Base-by-base conservation (phyloP, 2,888 invertebrate genomes). In the Drosophila niveifrons region DNA sequence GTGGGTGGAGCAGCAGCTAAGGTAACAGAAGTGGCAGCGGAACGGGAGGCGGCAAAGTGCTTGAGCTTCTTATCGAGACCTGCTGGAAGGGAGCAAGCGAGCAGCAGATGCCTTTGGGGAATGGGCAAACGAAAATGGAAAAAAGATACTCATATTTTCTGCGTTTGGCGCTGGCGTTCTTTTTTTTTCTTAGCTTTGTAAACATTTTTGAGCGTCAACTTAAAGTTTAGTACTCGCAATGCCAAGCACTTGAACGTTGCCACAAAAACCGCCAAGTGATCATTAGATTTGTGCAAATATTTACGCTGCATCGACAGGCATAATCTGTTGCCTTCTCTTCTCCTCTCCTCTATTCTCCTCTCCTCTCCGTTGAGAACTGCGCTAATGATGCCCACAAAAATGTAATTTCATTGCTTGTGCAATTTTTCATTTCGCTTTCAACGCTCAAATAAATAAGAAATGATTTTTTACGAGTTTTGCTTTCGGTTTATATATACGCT, bases 391-490 rank as follows among this genome's bases (percentile, higher is more conserved):
- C 39, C 68, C 51, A 55, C 64, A 68, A 61, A 66, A 84, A 78
- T 76, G 87, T 83, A 88, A 88, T 86, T 89, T 78, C 76, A 74
- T 74, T 72, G 77, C 80, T 85, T 78, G 82, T 65, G 76, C 88
- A 88, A 88, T 88, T 82, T 88, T 85, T 83, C 82, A 85, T 88
- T 88, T 79, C 74, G 72, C 72, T 69, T 68, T 79, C 73, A 68
- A 53, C 69, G 73, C 66, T 67, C 84, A 80, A 83, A 83, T 88
- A 83, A 88, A 86, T 88, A 86, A 78, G 83, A 82, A 83, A 86
- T 86, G 70, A 80, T 78, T 80, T 80, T 86, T 85, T 85, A 70
- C 75, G 75, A 77, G 61, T 62, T 63, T 64, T 50, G 52, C 62
- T 64, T 36, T 36, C 52, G 58, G 55, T 64, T 70, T 57, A 63